Conservation (phyloP, 2,113 vertebrate genomes). For the Gulo gulo region DNA sequence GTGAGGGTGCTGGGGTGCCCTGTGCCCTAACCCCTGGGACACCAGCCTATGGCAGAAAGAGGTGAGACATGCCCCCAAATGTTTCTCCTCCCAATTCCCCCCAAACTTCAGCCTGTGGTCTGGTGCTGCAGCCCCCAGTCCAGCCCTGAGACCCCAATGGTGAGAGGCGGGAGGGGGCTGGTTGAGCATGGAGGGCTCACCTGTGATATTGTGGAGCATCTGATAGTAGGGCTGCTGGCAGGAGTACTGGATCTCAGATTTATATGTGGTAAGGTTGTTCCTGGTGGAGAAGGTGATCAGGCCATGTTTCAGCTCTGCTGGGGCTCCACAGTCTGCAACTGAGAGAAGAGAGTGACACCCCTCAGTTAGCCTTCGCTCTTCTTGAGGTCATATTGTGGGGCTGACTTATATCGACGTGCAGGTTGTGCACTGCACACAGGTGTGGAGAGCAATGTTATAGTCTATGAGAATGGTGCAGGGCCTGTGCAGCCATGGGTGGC, state of each 20-base stretch:
- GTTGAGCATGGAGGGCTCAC: conserved; percentile 71
- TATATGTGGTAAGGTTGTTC: conserved; percentile 90
- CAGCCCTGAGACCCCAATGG: neutral
- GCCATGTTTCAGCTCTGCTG: conserved; percentile 83
- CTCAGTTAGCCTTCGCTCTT: neutral
- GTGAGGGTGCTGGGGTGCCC: neutral
- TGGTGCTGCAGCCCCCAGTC: neutral
- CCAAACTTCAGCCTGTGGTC: neutral
- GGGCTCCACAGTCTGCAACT: conserved; percentile 93
- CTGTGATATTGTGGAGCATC: conserved; percentile 83
- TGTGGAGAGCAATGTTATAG: neutral
- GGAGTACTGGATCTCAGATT: conserved; percentile 86
- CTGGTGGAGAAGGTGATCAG: conserved; percentile 85
- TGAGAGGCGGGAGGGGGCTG: neutral
- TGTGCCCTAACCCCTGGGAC: neutral
- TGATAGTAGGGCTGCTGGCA: conserved; percentile 85
- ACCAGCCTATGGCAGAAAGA: neutral
- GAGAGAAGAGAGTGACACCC: conserved; percentile 49
- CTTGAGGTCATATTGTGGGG: too few species aligned
- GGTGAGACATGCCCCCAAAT: neutral
- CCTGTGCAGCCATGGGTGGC: neutral
- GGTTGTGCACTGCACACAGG: neutral
- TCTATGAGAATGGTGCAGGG: neutral
- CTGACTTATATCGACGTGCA: neutral
- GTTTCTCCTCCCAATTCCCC: neutral